Percentiles rank a stretch among this genome's conserved stretches.
These are phyloP conservation scores for Eucidaris tribuloides DNA, from an alignment of 35 echinoderm and acorn worm species.

Conservation along the genomic window DNA sequence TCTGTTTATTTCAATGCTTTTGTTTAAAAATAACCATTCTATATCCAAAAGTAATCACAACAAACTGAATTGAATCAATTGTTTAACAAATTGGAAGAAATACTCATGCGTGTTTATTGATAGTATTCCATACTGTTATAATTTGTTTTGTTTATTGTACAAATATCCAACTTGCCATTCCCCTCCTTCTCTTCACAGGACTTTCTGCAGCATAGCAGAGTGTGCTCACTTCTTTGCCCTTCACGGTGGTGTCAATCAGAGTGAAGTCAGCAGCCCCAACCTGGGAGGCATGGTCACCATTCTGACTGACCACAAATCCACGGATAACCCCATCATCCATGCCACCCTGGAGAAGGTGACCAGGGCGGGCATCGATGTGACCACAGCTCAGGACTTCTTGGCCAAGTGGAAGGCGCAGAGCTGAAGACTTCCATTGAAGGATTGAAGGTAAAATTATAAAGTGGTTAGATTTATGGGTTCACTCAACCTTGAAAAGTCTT, in stretches of 20 bases:
- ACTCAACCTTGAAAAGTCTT: too few relatives aligned
- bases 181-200: neutral
- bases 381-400: neutral
- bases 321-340: neutral
- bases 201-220: conserved; percentile 17
- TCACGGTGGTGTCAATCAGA: neutral
- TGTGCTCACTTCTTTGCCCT: conserved; percentile 30
- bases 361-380: neutral
- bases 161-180: neutral
- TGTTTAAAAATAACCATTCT: too few relatives aligned
- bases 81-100: too few relatives aligned
- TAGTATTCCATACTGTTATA: too few relatives aligned
- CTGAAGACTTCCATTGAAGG: neutral
- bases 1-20: too few relatives aligned
- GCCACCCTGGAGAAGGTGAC: neutral
- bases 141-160: neutral
- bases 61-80: too few relatives aligned
- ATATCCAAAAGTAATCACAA: too few relatives aligned
- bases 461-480: too few relatives aligned
- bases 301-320: neutral
- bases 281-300: conserved; percentile 4
- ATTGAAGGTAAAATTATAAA: neutral
- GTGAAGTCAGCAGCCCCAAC: neutral
- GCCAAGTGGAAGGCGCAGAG: neutral
- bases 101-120: too few relatives aligned